phyloP scores from a whole-genome alignment of 2,888 invertebrate species.

The Torymus tubicola region DNA sequence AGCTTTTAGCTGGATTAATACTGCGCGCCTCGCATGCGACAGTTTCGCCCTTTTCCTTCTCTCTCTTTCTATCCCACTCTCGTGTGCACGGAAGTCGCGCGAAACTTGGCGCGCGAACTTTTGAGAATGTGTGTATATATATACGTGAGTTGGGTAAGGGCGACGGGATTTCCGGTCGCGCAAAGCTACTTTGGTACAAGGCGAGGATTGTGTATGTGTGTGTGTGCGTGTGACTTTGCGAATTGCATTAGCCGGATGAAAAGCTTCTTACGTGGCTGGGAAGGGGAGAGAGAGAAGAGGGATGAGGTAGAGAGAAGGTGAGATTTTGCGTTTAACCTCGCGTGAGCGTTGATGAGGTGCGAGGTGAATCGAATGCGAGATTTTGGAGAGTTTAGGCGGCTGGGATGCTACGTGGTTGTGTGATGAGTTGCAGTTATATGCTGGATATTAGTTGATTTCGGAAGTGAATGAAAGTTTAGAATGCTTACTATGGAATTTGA shows the following conservation, averaged over 20 bases:
- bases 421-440: too few relatives aligned
- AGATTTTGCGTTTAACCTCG: constrained; percentile 8
- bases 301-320: neutral
- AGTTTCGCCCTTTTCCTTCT: constrained; percentile 57
- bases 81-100: constrained; percentile 25
- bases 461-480: too few relatives aligned
- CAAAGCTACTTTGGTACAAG: constrained; percentile 11
- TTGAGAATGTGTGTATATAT: constrained; percentile 11
- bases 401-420: too few relatives aligned
- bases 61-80: neutral
- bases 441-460: too few relatives aligned
- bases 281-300: too few relatives aligned
- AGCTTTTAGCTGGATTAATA: constrained; percentile 73
- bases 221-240: neutral
- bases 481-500: too few relatives aligned
- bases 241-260: constrained; percentile 4
- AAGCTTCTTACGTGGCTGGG: constrained; percentile 21
- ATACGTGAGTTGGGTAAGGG: neutral
- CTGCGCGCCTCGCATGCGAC: constrained; percentile 61
- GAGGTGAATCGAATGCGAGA: constrained; percentile 2
- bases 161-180: constrained; percentile 26
- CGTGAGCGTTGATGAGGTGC: neutral
- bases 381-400: neutral
- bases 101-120: constrained; percentile 50
- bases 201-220: neutral